These are phyloP conservation scores for Micrasema minimum DNA, from an alignment of 1,140 invertebrate species.

Conservation along the genomic window DNA sequence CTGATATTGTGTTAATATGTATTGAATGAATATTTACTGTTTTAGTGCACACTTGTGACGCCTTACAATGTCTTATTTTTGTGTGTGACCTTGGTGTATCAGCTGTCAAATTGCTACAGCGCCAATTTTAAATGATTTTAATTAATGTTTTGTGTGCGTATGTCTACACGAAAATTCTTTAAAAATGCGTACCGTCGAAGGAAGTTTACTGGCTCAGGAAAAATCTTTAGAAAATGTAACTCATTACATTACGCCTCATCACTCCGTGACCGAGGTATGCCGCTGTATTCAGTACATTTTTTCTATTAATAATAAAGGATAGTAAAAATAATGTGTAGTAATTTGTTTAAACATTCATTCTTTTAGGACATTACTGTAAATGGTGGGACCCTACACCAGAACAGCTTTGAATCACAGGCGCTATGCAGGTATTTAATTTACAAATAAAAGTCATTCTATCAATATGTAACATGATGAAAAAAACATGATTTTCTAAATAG, in stretches of 20 bases:
- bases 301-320: too few relatives aligned
- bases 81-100: slow-evolving; percentile 45
- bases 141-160: neutral
- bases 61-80: slow-evolving; percentile 31
- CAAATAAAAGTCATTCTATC: too few relatives aligned
- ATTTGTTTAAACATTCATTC: too few relatives aligned
- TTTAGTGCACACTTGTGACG: neutral
- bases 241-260: slow-evolving; percentile 42
- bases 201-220: slow-evolving; percentile 36
- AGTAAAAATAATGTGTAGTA: too few relatives aligned
- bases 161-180: slow-evolving; percentile 3
- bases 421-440: slow-evolving; percentile 48
- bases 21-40: neutral
- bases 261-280: slow-evolving; percentile 33
- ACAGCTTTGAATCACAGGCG: slow-evolving; percentile 33
- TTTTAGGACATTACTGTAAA: slow-evolving; percentile 47
- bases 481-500: too few relatives aligned
- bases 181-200: slow-evolving; percentile 41
- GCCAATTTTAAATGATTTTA: slow-evolving; percentile 41
- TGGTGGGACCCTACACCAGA: slow-evolving; percentile 26
- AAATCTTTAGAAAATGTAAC: slow-evolving; percentile 36
- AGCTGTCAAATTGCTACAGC: slow-evolving; percentile 47
- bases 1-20: neutral
- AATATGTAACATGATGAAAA: too few relatives aligned
- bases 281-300: too few relatives aligned